A percentile compares a stretch with the other conserved stretches of the same genome.
Evolutionary conservation across 2,113 vertebrate genomes (phyloP).

Genomic region (Catharus minimus): DNA sequence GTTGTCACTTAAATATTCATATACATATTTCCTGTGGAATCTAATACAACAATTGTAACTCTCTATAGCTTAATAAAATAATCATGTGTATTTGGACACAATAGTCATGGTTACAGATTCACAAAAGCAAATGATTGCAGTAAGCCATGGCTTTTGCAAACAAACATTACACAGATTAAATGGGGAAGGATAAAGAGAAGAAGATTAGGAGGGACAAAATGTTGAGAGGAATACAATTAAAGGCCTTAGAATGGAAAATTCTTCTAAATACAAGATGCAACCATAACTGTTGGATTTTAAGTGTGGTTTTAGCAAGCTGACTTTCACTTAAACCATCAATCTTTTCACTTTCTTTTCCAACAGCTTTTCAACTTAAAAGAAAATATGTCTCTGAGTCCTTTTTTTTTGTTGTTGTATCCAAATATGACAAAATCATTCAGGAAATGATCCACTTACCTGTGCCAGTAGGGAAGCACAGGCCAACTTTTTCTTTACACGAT

Average conservation of each 20-base stretch:
- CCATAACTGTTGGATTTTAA: neutral
- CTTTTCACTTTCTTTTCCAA: neutral
- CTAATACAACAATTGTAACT: neutral
- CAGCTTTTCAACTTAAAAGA: neutral
- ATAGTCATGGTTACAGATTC: neutral
- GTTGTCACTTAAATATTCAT: neutral
- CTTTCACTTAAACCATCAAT: neutral
- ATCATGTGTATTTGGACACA: neutral
- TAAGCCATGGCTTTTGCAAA: neutral
- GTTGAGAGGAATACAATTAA: neutral
- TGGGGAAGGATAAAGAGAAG: neutral
- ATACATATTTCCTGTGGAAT: neutral
- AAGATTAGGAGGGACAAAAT: neutral
- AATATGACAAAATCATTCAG: neutral
- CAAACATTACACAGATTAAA: neutral
- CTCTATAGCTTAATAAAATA: neutral
- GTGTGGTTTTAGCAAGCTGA: neutral
- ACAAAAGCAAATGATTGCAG: neutral
- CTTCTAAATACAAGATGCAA: neutral
- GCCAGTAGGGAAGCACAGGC: neutral
- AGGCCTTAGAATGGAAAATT: neutral
- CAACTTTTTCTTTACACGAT: neutral
- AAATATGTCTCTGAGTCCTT: neutral
- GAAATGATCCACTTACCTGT: neutral
- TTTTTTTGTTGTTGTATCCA: neutral